phyloP scores from a whole-genome alignment of 2,113 vertebrate species.

The Panurus biarmicus region DNA sequence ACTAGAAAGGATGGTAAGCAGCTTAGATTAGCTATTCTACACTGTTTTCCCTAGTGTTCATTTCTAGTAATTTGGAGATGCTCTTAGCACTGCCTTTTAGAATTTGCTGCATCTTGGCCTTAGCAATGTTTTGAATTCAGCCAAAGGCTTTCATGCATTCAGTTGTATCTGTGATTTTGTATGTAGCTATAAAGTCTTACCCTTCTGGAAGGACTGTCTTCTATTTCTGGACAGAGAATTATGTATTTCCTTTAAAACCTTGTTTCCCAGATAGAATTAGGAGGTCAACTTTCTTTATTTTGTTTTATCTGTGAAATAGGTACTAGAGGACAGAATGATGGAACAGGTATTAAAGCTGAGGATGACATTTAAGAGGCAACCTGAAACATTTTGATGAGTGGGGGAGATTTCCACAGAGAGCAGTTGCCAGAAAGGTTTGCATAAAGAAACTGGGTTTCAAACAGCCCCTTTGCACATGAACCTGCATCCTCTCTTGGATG shows the following conservation, averaged over 20 bases:
- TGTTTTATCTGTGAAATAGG: neutral
- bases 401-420: neutral
- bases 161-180: neutral
- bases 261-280: neutral
- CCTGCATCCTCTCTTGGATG: neutral
- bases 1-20: neutral
- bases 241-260: neutral
- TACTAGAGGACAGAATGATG: neutral
- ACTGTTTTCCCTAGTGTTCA: neutral
- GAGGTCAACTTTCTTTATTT: neutral
- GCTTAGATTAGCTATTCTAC: neutral
- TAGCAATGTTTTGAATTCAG: neutral
- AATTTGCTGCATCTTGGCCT: neutral
- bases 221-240: neutral
- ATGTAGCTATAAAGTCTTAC: neutral
- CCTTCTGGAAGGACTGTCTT: neutral
- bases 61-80: neutral
- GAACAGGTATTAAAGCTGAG: neutral
- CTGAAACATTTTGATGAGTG: neutral
- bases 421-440: neutral
- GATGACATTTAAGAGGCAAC: neutral
- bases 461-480: neutral
- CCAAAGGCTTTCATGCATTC: neutral
- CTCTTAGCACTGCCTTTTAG: neutral
- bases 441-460: neutral